Base-by-base conservation (phyloP, 1,140 invertebrate genomes). In the Rhagoletis zephyria region DNA sequence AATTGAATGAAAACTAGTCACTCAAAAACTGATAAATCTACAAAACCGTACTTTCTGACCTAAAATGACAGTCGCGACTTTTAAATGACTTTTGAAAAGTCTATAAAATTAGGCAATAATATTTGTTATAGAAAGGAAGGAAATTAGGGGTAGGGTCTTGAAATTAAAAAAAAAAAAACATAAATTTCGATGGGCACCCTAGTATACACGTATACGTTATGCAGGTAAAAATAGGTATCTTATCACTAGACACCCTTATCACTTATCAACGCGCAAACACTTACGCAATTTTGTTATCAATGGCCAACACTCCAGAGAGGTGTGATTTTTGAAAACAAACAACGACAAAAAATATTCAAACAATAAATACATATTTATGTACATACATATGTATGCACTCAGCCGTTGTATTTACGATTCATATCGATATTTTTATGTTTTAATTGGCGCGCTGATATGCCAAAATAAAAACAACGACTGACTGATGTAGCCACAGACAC, bases 381-480 rank as follows among this genome's bases (percentile, higher is more conserved):
- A 6, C 42, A 42, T 70, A 70, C 9, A 14, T 63, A n/a, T 63
- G 61, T 63, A 4, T 63, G 16, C 16, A n/a, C 12, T 30, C 19
- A 19, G 65, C 5, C 9, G 1, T 45, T 74, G 42, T 45, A 74
- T 74, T 74, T 67, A 67, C 65, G 65, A 67, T 30, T 42, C 40
- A 42, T 74, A 74, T 74, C 67, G 67, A 74, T 74, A 74, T 48
- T 74, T 70, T 74, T 74, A 74, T 74, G 42, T 74, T 74, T 74
- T n/a, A 74, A 74, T 74, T 74, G 14, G 3, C 12, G 67, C 10
- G 4, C 2, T 45, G 14, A 16, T 16, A 74, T 16, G 67, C 12
- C 67, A 42, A 74, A 45, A 12, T 45, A 74, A 30, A 74, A 2
- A 5, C 7, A 40, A 42, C 30, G 30, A 40, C 6, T 6, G 1